These are phyloP conservation scores for Taeniopygia guttata DNA, from an alignment of 2,797 vertebrate genomes.

Conservation along the genomic window DNA sequence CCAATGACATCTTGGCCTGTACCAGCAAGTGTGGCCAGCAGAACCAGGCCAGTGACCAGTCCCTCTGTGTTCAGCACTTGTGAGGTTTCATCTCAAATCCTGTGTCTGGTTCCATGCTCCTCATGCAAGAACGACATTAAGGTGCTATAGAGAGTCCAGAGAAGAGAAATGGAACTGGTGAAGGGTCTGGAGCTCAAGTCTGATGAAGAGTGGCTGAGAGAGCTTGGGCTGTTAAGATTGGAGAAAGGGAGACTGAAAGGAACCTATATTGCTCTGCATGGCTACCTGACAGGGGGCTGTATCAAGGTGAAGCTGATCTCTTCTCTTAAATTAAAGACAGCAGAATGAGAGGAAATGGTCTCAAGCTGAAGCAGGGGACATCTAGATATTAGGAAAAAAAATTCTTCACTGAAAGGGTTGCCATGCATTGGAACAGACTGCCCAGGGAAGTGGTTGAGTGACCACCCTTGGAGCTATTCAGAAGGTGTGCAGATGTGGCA, in stretches of 20 bases:
- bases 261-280: not conserved
- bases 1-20: not conserved
- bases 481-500: fast-evolving
- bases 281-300: not conserved
- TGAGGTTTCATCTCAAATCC: fast-evolving
- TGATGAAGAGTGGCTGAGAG: not conserved
- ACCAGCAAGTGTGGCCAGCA: not conserved
- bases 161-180: not conserved
- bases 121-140: not conserved
- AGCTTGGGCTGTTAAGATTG: not conserved
- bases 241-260: not conserved
- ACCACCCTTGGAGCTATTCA: not conserved
- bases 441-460: not conserved
- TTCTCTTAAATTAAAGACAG: not conserved
- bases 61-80: not conserved
- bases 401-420: not conserved
- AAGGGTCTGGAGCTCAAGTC: not conserved
- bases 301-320: not conserved
- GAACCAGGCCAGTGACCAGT: not conserved
- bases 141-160: not conserved
- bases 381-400: not conserved
- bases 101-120: fast-evolving
- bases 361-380: not conserved
- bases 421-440: not conserved
- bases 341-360: not conserved